Base-by-base conservation (phyloP, 2,888 invertebrate genomes). In the Drosophila tripunctata region DNA sequence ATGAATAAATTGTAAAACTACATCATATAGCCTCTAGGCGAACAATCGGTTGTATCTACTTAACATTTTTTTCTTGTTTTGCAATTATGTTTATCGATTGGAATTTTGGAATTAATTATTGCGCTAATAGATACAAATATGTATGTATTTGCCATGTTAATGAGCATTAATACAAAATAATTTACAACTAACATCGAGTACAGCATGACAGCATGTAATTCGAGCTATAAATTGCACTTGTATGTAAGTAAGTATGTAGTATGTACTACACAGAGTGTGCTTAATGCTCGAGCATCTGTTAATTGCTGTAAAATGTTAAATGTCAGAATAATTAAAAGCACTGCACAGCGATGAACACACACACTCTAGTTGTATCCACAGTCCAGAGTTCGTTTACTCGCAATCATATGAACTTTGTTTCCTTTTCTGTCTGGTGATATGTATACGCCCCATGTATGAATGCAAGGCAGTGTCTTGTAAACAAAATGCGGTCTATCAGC, bases 241-340 rank as follows among this genome's bases (percentile, higher is more conserved):
- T n/a, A n/a, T n/a, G n/a, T n/a, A n/a, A n/a, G n/a, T n/a, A n/a
- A n/a, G n/a, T n/a, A n/a, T n/a, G n/a, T n/a, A n/a, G n/a, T n/a
- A n/a, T n/a, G n/a, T n/a, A n/a, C n/a, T n/a, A 47, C 17, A 22
- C 45, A 10, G 10, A 12, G 15, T 21, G 36, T 43, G 21, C 36
- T 35, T 52, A 30, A 52, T 10, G 2, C 24, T 8, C 24, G 21
- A 24, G 5, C 38, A 12, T 21, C 35, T 36, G 54, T 24, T 70
- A 76, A 76, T 81, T 75, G 48, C 57, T 30, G 45, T 61, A 17
- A 60, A 69, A 58, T 30, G 45, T 61, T 15, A 60, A 69, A 58
- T 68, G 56, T 17, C 57, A 30, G 17, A 52, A 27, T 65, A 66
- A 64, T 74, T 67, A 70, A 61, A 47, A 31, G 24, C 21, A 41